Conservation (phyloP, 2,797 vertebrate species). For the Cottoperca gobio region DNA sequence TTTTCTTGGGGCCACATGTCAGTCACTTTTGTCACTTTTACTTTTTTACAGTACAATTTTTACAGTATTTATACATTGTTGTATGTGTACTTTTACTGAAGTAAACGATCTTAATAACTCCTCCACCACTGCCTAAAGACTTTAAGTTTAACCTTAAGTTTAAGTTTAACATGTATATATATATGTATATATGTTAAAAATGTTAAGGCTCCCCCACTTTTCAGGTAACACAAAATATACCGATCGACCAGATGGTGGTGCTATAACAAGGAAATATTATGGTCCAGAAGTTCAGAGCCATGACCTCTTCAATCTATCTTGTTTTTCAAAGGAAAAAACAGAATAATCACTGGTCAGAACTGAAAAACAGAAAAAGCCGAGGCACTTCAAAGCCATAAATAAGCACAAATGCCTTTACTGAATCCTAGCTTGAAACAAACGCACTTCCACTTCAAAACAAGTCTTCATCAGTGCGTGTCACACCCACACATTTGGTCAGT, state of each 20-base stretch:
- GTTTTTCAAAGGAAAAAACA: too few relatives aligned
- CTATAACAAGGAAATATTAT: background rate
- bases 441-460: conserved; percentile 10
- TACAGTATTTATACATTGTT: too few relatives aligned
- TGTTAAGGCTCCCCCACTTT: background rate
- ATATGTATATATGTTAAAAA: too few relatives aligned
- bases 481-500: conserved; percentile 29
- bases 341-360: background rate
- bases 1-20: too few relatives aligned
- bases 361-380: background rate
- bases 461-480: conserved; percentile 10
- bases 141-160: too few relatives aligned
- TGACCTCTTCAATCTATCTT: too few relatives aligned
- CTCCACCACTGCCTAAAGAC: too few relatives aligned
- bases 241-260: conserved; percentile 16
- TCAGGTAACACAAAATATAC: background rate
- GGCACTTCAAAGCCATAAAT: background rate
- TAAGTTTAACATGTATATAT: too few relatives aligned
- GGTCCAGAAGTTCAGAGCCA: background rate
- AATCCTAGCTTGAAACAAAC: background rate
- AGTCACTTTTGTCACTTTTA: too few relatives aligned
- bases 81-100: too few relatives aligned
- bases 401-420: background rate
- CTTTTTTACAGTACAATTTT: too few relatives aligned
- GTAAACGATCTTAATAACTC: too few relatives aligned